phyloP scores from a whole-genome alignment of 2,113 vertebrate genomes.

The Bubo blakistoni region DNA sequence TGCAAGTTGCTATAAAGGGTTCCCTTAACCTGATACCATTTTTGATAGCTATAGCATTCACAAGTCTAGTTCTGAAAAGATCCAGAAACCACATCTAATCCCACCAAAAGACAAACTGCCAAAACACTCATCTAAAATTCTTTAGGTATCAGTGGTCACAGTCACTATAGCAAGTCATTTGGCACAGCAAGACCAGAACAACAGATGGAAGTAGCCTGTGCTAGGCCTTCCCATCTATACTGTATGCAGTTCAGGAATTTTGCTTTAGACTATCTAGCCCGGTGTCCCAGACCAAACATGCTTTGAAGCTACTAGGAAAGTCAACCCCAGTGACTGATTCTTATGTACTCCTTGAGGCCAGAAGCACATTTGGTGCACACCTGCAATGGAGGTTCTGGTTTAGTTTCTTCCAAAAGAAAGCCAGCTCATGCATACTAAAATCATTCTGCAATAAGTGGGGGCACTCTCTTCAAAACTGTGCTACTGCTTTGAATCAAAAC shows the following conservation, averaged over 20 bases:
- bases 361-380: not conserved
- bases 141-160: slow-evolving; percentile 18
- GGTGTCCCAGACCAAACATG: not conserved
- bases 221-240: not conserved
- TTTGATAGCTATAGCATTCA: not conserved
- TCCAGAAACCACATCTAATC: slow-evolving; percentile 36
- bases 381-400: not conserved
- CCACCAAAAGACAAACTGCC: not conserved
- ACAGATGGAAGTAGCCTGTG: not conserved
- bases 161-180: not conserved
- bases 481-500: not conserved
- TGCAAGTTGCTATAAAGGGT: not conserved
- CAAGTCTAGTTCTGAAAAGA: not conserved
- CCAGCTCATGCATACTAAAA: not conserved
- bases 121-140: slow-evolving; percentile 19
- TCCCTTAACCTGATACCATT: not conserved
- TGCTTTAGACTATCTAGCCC: not conserved
- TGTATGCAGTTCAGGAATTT: not conserved
- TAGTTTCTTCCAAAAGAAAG: not conserved
- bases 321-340: not conserved
- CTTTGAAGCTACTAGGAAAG: not conserved
- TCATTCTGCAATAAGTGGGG: not conserved
- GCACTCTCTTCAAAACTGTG: not conserved
- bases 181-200: not conserved
- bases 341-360: not conserved